A percentile compares a stretch with the other conserved stretches of the same genome.
These are phyloP conservation scores for Neomorphus geoffroyi DNA, from an alignment of 2,797 vertebrate genomes.

Conservation along the genomic window DNA sequence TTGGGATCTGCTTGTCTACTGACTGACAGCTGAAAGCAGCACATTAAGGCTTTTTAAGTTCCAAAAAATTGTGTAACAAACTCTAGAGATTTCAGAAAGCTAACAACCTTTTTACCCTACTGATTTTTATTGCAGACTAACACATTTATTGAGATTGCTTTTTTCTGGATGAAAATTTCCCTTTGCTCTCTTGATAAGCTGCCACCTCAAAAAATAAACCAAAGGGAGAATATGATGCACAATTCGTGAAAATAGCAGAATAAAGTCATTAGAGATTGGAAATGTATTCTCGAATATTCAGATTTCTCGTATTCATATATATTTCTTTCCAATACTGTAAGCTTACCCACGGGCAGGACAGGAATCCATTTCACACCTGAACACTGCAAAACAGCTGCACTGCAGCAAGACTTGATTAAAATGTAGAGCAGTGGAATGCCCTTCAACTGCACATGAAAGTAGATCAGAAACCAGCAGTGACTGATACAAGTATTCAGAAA, in stretches of 20 bases:
- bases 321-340: not conserved
- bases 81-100: not conserved
- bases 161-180: not conserved
- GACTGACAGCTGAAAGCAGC: not conserved
- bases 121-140: not conserved
- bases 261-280: not conserved
- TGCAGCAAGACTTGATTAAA: not conserved
- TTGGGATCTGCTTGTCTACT: not conserved
- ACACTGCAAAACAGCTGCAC: not conserved
- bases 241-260: not conserved
- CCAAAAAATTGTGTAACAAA: not conserved
- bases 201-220: not conserved
- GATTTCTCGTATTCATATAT: not conserved
- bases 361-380: not conserved
- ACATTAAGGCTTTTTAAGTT: not conserved
- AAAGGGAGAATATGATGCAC: not conserved
- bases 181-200: not conserved
- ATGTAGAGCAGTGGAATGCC: not conserved
- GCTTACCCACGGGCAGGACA: not conserved
- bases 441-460: not conserved
- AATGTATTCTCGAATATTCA: not conserved
- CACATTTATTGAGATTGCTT: not conserved
- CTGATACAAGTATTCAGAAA: not conserved
- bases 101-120: not conserved
- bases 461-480: not conserved